phyloP scores from a whole-genome alignment of 2,797 vertebrate species.

The Pampus argenteus region DNA sequence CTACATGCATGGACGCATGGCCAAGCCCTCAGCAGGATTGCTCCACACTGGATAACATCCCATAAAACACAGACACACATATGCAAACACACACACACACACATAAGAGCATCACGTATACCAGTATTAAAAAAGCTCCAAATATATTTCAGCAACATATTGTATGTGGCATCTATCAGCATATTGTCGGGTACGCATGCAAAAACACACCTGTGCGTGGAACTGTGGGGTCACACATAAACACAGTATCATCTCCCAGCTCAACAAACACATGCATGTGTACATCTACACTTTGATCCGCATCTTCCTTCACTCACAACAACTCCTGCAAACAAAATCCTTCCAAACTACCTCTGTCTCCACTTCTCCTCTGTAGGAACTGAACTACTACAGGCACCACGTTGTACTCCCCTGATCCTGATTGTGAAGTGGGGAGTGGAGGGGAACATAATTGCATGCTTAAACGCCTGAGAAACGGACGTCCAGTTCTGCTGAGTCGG shows the following conservation, averaged over 20 bases:
- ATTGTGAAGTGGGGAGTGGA: conserved; percentile 70
- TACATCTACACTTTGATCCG: too few species aligned
- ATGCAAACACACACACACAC: conserved; percentile 40
- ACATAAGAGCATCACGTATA: conserved; percentile 15
- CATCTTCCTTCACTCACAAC: conserved; percentile 42
- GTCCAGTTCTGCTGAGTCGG: conserved; percentile 83
- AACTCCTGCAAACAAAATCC: conserved; percentile 41
- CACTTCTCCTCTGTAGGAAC: conserved; percentile 45
- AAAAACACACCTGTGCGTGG: conserved; percentile 5
- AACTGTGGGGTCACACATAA: conserved; percentile 5
- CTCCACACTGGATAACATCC: conserved; percentile 67
- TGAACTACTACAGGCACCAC: conserved; percentile 61
- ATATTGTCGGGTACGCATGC: not conserved
- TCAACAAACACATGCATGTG: not conserved
- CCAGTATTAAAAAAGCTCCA: not conserved
- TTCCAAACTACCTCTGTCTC: conserved; percentile 47
- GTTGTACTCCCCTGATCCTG: conserved; percentile 66
- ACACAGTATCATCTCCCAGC: not conserved
- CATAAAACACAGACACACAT: conserved; percentile 68
- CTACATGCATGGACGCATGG: conserved; percentile 75
- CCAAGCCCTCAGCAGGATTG: conserved; percentile 61
- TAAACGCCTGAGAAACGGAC: conserved; percentile 82
- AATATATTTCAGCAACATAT: conserved; percentile 3
- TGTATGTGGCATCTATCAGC: conserved; percentile 6
- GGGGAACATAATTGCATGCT: conserved; percentile 82